phyloP scores from a whole-genome alignment of 2,888 invertebrate genomes.

The Rosalia funebris region DNA sequence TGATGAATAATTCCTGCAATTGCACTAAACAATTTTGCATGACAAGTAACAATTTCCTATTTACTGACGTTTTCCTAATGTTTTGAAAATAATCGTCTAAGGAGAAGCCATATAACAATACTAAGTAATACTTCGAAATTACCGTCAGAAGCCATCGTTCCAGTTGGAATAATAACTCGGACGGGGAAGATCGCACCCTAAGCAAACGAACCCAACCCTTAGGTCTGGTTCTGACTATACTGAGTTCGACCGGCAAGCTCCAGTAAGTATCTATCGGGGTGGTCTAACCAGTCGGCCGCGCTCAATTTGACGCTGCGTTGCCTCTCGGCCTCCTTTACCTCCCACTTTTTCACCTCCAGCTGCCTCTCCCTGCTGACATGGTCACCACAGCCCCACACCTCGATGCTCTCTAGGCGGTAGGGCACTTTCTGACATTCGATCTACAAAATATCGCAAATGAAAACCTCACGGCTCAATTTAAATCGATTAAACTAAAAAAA shows the following conservation, averaged over 20 bases:
- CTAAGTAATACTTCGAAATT: neutral
- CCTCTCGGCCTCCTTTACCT: constrained; percentile 88
- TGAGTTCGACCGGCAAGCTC: constrained; percentile 87
- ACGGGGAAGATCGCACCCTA: constrained; percentile 7
- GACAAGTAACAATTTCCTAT: too few species aligned
- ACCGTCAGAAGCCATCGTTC: neutral
- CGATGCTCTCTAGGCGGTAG: constrained; percentile 71
- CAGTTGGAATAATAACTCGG: neutral
- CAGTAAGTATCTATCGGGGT: constrained; percentile 90
- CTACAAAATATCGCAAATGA: constrained; percentile 43
- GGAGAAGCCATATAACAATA: neutral
- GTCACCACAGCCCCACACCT: constrained; percentile 90
- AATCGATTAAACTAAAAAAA: too few species aligned
- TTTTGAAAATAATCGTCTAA: too few species aligned
- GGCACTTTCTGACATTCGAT: constrained; percentile 76
- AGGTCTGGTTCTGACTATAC: constrained; percentile 72
- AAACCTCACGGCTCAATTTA: too few species aligned
- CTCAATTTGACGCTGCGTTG: constrained; percentile 87
- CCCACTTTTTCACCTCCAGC: constrained; percentile 82
- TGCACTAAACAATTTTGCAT: too few species aligned
- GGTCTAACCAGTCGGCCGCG: constrained; percentile 93
- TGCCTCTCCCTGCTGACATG: constrained; percentile 82
- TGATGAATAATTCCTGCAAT: too few species aligned
- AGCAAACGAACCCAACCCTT: constrained; percentile 12
- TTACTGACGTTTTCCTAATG: too few species aligned